Evolutionary conservation across 2,888 invertebrate species (phyloP).

Genomic region (Xestia c-nigrum): DNA sequence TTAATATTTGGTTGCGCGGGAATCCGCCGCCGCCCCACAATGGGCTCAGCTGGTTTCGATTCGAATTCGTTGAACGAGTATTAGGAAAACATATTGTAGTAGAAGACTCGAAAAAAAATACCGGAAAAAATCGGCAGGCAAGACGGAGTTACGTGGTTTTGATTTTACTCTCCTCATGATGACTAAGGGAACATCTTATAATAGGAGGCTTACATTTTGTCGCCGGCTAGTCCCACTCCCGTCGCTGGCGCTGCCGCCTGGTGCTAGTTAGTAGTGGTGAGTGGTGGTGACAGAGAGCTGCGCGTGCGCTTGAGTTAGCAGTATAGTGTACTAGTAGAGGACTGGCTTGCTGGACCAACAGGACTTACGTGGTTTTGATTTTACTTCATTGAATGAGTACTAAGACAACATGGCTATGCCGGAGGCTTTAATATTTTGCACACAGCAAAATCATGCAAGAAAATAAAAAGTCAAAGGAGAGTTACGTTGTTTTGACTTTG

Average conservation of each 20-base stretch:
- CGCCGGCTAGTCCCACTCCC: neutral
- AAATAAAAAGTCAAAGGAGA: slow-evolving; percentile 6
- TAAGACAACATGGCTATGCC: slow-evolving; percentile 60
- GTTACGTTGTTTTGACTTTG: slow-evolving; percentile 43
- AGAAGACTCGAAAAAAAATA: neutral
- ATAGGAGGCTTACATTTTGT: slow-evolving; percentile 7
- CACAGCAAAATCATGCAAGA: neutral
- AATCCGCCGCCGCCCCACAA: neutral
- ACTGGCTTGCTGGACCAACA: neutral
- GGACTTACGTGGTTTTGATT: slow-evolving; percentile 68
- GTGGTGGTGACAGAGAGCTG: neutral
- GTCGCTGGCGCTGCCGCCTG: no score
- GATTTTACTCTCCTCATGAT: slow-evolving; percentile 62
- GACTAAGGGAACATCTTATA: slow-evolving; percentile 64
- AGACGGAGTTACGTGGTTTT: slow-evolving; percentile 65
- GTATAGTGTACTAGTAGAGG: neutral
- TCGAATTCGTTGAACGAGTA: slow-evolving; percentile 30
- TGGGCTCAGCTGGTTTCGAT: slow-evolving; percentile 39
- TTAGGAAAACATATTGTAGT: slow-evolving; percentile 25
- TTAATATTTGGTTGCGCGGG: neutral
- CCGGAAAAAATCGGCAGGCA: neutral
- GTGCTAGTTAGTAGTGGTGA: neutral
- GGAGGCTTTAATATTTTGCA: slow-evolving; percentile 1
- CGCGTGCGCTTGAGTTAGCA: slow-evolving; percentile 19
- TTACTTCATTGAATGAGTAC: slow-evolving; percentile 64